phyloP scores from a whole-genome alignment of 2,888 invertebrate species.

The Harpalus rufipes region DNA sequence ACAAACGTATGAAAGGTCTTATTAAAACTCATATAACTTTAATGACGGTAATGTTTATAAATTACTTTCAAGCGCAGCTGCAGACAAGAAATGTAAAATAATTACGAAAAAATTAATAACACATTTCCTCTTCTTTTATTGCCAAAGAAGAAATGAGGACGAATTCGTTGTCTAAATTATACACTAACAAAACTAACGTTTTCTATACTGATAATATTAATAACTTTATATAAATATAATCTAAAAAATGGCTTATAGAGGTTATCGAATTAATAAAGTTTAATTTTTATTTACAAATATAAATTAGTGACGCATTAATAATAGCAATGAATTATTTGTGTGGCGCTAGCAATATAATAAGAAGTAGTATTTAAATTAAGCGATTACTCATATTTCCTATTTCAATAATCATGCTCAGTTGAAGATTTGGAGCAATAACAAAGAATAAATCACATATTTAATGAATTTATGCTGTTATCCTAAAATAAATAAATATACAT shows the following conservation, averaged over 20 bases:
- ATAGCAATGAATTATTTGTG: neutral
- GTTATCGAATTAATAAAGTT: constrained; percentile 25
- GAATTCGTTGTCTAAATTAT: constrained; percentile 2
- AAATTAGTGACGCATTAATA: neutral
- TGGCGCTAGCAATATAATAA: neutral
- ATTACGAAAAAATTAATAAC: constrained; percentile 59
- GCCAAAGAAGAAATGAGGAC: constrained; percentile 10
- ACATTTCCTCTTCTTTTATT: constrained; percentile 24
- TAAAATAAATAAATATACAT: too few relatives aligned
- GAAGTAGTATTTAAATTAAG: neutral
- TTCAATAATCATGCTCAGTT: neutral
- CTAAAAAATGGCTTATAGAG: constrained; percentile 26
- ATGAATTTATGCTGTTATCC: too few relatives aligned
- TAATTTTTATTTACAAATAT: constrained; percentile 24
- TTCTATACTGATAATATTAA: constrained; percentile 1
- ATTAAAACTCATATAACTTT: constrained; percentile 64
- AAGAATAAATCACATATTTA: too few relatives aligned
- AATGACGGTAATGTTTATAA: constrained; percentile 62
- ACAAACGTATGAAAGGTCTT: constrained; percentile 53
- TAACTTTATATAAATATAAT: constrained; percentile 32
- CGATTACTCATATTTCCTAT: neutral
- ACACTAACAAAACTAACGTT: constrained; percentile 5
- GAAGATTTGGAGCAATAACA: too few relatives aligned
- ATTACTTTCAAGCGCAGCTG: constrained; percentile 59
- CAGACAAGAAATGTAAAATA: constrained; percentile 60